Evolutionary conservation across 2,797 vertebrate genomes (phyloP).

Genomic region (Psittacula echo): DNA sequence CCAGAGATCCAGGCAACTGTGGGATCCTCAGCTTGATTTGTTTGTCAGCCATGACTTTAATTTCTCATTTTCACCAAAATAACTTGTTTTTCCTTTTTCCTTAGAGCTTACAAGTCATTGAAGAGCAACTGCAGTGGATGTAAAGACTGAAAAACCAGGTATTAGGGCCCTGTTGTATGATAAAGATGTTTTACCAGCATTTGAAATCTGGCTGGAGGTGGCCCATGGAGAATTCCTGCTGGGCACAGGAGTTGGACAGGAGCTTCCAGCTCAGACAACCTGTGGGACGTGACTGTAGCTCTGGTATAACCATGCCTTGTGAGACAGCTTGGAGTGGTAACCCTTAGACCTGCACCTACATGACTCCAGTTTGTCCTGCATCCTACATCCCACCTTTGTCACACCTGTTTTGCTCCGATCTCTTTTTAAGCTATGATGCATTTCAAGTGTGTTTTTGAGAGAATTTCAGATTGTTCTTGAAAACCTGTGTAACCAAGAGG

Average conservation of each 20-base stretch:
- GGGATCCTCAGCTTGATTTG: background rate
- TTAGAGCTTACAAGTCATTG: background rate
- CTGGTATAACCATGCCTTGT: fast-evolving
- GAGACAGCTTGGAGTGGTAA: background rate
- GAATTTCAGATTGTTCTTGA: background rate
- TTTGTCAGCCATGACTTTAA: background rate
- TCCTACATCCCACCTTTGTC: background rate
- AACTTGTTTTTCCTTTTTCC: background rate
- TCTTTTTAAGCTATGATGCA: background rate
- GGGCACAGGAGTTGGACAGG: background rate
- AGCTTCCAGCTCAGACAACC: background rate
- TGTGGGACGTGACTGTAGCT: background rate
- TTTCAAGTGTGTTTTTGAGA: background rate
- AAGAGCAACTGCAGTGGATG: background rate
- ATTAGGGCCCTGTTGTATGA: background rate
- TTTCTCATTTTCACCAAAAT: background rate
- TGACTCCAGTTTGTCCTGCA: background rate
- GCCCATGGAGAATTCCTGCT: background rate
- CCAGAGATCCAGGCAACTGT: background rate
- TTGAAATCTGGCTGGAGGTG: background rate
- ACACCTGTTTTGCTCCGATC: background rate
- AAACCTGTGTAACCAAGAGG: background rate
- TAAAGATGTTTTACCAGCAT: background rate
- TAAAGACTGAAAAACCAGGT: background rate
- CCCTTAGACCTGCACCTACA: background rate